These are phyloP conservation scores for Arrhamphus sclerolepis DNA, from an alignment of 2,797 vertebrate genomes.

Conservation along the genomic window DNA sequence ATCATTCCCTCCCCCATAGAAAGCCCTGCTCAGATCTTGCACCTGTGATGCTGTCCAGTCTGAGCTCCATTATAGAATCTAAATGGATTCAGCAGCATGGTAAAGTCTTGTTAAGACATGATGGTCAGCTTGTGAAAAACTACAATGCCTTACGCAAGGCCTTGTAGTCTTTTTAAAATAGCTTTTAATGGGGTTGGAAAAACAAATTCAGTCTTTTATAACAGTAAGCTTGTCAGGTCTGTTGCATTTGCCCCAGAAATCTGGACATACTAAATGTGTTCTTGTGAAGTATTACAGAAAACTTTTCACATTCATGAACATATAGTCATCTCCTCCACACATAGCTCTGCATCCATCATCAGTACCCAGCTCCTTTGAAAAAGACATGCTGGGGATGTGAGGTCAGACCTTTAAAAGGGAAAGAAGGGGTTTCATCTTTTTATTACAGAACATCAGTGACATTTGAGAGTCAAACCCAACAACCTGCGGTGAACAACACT, in stretches of 20 bases:
- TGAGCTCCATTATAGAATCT: constrained; percentile 56
- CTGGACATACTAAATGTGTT: constrained; percentile 25
- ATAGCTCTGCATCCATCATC: constrained; percentile 42
- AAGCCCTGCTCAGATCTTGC: constrained; percentile 57
- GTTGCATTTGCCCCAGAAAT: neutral
- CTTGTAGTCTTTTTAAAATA: no score
- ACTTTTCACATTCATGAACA: constrained; percentile 22
- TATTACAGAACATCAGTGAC: constrained; percentile 35
- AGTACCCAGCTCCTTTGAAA: constrained; percentile 22
- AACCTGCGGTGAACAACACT: constrained; percentile 1
- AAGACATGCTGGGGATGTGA: constrained; percentile 40
- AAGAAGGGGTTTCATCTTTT: constrained; percentile 5
- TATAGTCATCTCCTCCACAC: constrained; percentile 30
- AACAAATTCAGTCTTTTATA: no score
- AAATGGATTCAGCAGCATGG: constrained; percentile 59
- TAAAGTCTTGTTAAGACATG: constrained; percentile 38
- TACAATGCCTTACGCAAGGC: no score
- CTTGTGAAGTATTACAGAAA: constrained; percentile 17
- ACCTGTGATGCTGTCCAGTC: constrained; percentile 72
- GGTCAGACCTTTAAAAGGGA: constrained; percentile 39
- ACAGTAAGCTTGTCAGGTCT: neutral
- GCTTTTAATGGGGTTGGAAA: no score
- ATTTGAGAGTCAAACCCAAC: constrained; percentile 35
- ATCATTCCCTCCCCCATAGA: constrained; percentile 49
- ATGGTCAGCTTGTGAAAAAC: constrained; percentile 20